Conservation (phyloP, 2,888 invertebrate species). For the Mylabris sibirica region DNA sequence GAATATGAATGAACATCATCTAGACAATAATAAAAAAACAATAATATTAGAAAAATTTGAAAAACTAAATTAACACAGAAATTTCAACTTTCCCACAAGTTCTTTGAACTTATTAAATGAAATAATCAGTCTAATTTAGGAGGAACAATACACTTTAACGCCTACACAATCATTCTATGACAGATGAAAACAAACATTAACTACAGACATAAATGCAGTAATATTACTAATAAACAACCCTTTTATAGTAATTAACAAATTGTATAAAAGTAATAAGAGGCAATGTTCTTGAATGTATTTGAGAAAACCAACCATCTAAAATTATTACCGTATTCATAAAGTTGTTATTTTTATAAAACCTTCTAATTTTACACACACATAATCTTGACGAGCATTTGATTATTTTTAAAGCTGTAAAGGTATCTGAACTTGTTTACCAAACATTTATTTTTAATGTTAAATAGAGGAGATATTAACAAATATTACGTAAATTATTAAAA, state of each 20-base stretch:
- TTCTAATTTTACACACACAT: conserved; percentile 1
- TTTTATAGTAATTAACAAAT: neutral
- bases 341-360: neutral
- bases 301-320: neutral
- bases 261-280: conserved; percentile 17
- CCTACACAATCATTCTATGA: neutral
- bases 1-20: conserved; percentile 20
- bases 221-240: neutral
- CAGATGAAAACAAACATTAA: neutral
- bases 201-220: neutral
- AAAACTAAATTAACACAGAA: neutral
- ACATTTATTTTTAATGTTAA: conserved; percentile 15
- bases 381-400: neutral
- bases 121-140: conserved; percentile 9
- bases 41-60: neutral
- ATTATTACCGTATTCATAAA: neutral
- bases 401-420: conserved; percentile 24
- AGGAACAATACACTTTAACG: conserved; percentile 7
- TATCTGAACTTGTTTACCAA: conserved; percentile 24
- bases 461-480: neutral
- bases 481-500: no score
- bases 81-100: neutral
- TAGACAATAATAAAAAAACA: conserved; percentile 1
- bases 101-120: conserved; percentile 3
- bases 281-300: neutral